A percentile compares a stretch with the other conserved stretches of the same genome.
These are phyloP conservation scores for Leptatherina wallacei DNA, from an alignment of 2,797 vertebrate species.

Conservation along the genomic window DNA sequence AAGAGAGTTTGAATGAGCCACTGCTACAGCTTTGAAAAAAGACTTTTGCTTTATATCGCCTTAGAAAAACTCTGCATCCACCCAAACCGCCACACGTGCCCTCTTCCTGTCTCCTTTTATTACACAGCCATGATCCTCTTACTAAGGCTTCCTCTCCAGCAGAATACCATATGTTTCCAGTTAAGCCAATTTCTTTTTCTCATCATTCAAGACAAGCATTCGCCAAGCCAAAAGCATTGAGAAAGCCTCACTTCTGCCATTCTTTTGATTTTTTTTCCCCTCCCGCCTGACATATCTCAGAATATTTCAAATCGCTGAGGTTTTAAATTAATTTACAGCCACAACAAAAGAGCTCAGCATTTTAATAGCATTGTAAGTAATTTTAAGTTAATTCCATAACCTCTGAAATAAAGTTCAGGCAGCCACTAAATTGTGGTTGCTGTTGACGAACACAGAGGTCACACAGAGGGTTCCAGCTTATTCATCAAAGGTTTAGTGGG, in stretches of 20 bases:
- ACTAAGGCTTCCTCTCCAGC: conserved; percentile 91
- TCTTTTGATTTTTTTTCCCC: conserved; percentile 37
- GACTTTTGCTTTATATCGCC: conserved; percentile 55
- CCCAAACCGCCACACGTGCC: conserved; percentile 83
- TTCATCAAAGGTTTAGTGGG: conserved; percentile 70
- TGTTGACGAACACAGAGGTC: conserved; percentile 78
- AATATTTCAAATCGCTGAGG: conserved; percentile 91
- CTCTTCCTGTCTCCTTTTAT: conserved; percentile 82
- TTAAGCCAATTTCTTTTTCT: conserved; percentile 97
- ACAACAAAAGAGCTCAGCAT: conserved; percentile 92
- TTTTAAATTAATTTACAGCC: conserved; percentile 98
- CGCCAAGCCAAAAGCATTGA: conserved; percentile 91
- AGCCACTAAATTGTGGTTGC: conserved; percentile 89
- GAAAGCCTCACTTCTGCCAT: conserved; percentile 84
- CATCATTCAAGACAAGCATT: conserved; percentile 94
- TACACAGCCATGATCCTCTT: conserved; percentile 85
- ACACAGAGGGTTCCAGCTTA: conserved; percentile 69
- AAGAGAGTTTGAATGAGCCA: conserved; percentile 60
- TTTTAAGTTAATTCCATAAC: conserved; percentile 97
- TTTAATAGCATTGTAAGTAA: conserved; percentile 95
- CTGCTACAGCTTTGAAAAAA: conserved; percentile 61
- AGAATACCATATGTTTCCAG: conserved; percentile 95
- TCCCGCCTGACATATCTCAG: conserved; percentile 60
- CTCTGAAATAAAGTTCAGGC: conserved; percentile 92
- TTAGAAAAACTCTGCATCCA: conserved; percentile 72